phyloP scores from a whole-genome alignment of 1,140 invertebrate species.

The Hylyphantes graminicola region DNA sequence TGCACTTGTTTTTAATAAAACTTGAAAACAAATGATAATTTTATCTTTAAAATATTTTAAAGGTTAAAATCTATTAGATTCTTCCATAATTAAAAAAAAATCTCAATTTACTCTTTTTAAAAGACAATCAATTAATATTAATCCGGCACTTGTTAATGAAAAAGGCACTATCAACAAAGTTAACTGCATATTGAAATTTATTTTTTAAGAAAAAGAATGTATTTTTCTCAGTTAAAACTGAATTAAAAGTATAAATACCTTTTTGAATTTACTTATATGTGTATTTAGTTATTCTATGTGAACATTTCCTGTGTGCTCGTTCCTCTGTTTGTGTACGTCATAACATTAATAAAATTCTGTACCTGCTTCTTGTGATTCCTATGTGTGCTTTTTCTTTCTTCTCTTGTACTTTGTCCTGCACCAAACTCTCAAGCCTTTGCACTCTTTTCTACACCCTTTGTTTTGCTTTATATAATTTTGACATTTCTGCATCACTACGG shows the following conservation, averaged over 20 bases:
- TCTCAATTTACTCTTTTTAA: not conserved
- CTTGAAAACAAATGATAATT: too few species aligned
- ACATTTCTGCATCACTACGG: not conserved
- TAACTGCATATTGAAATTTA: not conserved
- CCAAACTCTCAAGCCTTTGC: conserved; percentile 17
- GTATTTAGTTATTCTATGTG: conserved; percentile 10
- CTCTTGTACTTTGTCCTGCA: conserved; percentile 34
- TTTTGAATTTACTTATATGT: conserved; percentile 9
- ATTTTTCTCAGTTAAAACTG: not conserved
- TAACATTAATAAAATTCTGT: conserved; percentile 49
- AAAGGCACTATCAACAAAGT: not conserved
- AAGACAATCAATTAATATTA: conserved; percentile 10
- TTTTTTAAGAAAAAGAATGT: not conserved
- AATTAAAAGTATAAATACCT: not conserved
- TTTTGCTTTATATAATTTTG: not conserved
- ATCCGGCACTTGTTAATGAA: conserved; percentile 9
- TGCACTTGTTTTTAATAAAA: too few species aligned
- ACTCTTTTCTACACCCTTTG: conserved; percentile 10
- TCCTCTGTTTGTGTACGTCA: conserved; percentile 20
- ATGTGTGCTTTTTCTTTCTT: conserved; percentile 26
- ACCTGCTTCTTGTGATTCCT: conserved; percentile 52
- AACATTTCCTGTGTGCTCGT: conserved; percentile 28
- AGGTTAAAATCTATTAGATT: too few species aligned
- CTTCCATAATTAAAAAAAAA: too few species aligned
- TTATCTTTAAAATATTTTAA: too few species aligned